phyloP scores from a whole-genome alignment of 2,888 invertebrate genomes.

The Nemurella pictetii region DNA sequence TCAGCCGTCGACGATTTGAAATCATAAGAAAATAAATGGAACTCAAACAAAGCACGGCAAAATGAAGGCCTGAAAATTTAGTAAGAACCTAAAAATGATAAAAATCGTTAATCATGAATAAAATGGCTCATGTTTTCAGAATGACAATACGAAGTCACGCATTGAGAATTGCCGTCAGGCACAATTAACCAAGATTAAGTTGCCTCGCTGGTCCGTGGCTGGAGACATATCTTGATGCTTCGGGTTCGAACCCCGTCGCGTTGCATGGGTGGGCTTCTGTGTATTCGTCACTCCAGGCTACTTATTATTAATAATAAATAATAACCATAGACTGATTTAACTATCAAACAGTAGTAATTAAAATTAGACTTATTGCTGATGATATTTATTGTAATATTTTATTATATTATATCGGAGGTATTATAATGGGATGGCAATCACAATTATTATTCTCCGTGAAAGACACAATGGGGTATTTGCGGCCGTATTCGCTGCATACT shows the following conservation, averaged over 20 bases:
- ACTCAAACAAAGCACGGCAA: not conserved
- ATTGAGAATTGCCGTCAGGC: slow-evolving; percentile 18
- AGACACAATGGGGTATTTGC: not conserved
- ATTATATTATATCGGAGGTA: not conserved
- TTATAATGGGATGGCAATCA: not conserved
- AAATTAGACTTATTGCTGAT: slow-evolving; percentile 9
- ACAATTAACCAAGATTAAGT: slow-evolving; percentile 25
- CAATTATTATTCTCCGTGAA: not conserved
- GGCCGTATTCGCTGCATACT: not conserved
- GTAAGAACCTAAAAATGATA: not conserved
- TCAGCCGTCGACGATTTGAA: no score
- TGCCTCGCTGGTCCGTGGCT: not conserved
- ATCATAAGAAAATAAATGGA: not conserved
- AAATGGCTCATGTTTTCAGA: not conserved
- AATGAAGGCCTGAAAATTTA: not conserved
- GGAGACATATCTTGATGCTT: slow-evolving; percentile 1
- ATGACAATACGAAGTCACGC: slow-evolving; percentile 14
- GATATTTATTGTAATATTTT: slow-evolving; percentile 13
- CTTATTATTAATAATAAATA: slow-evolving; percentile 23
- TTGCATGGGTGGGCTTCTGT: slow-evolving; percentile 24
- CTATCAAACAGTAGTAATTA: slow-evolving; percentile 17
- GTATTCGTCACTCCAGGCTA: not conserved
- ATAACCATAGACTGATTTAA: slow-evolving; percentile 8
- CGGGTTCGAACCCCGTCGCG: not conserved
- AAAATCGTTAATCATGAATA: no score